Conservation (phyloP, 2,113 vertebrate genomes). For the Etheostoma cragini region DNA sequence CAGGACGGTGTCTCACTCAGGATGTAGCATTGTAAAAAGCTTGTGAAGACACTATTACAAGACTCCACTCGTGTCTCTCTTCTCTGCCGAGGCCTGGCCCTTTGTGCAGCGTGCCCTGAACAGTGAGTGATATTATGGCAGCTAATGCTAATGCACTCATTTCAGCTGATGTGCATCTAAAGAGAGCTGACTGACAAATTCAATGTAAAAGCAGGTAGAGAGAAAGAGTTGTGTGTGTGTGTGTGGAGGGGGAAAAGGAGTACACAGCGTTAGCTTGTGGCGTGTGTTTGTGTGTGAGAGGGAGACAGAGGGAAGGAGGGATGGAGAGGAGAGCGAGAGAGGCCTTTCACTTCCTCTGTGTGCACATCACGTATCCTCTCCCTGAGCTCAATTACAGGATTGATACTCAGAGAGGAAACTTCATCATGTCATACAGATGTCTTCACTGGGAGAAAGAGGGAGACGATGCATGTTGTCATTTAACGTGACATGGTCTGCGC, state of each 20-base stretch:
- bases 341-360: constrained; percentile 74
- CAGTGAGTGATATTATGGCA: constrained; percentile 42
- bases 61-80: constrained; percentile 36
- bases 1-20: constrained; percentile 43
- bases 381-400: constrained; percentile 86
- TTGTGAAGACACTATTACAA: constrained; percentile 48
- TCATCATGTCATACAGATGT: constrained; percentile 87
- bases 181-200: constrained; percentile 67
- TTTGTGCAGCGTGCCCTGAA: constrained; percentile 10
- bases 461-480: constrained; percentile 76
- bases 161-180: constrained; percentile 62
- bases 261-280: constrained; percentile 9
- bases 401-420: constrained; percentile 86
- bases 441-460: constrained; percentile 78
- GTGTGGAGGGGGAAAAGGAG: background rate
- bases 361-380: constrained; percentile 82
- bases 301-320: background rate
- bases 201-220: constrained; percentile 59
- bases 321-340: background rate
- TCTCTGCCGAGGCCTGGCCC: constrained; percentile 16
- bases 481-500: constrained; percentile 74
- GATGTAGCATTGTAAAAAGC: constrained; percentile 40
- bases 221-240: constrained; percentile 9
- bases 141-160: constrained; percentile 67
- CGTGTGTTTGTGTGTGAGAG: background rate